Percentiles rank a stretch among this genome's conserved stretches.
Conservation (phyloP, 2,888 invertebrate species). For the Cheilosia grossa region DNA sequence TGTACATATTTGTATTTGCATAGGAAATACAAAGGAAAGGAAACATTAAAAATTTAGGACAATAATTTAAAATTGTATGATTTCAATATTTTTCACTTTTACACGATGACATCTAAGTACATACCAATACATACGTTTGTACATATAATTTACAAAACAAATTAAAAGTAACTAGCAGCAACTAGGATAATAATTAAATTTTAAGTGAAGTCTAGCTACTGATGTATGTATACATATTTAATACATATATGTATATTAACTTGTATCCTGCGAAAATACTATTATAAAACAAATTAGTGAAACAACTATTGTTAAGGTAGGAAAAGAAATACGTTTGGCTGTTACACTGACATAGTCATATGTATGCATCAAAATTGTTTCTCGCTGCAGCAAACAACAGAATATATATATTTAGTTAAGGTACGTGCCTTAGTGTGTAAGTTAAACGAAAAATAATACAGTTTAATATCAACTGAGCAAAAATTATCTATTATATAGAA, state of each 20-base stretch:
- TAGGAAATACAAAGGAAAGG: not conserved
- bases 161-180: constrained; percentile 51
- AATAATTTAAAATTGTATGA: constrained; percentile 48
- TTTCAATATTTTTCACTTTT: constrained; percentile 19
- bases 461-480: constrained; percentile 7
- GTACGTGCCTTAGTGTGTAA: constrained; percentile 67
- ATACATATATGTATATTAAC: constrained; percentile 1
- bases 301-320: not conserved
- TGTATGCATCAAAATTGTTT: constrained; percentile 21
- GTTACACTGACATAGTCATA: constrained; percentile 22
- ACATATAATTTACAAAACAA: constrained; percentile 22
- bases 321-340: constrained; percentile 30
- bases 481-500: constrained; percentile 14
- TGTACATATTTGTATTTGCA: not conserved
- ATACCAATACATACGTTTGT: not conserved
- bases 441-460: constrained; percentile 19
- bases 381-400: constrained; percentile 33
- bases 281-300: constrained; percentile 9
- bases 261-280: constrained; percentile 44
- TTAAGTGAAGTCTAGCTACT: constrained; percentile 45
- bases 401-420: constrained; percentile 27
- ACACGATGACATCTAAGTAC: constrained; percentile 1
- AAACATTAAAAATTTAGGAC: constrained; percentile 37
- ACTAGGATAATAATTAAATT: constrained; percentile 61
- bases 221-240: constrained; percentile 41